Conservation (phyloP, 2,113 vertebrate genomes). For the Heterotis niloticus region DNA sequence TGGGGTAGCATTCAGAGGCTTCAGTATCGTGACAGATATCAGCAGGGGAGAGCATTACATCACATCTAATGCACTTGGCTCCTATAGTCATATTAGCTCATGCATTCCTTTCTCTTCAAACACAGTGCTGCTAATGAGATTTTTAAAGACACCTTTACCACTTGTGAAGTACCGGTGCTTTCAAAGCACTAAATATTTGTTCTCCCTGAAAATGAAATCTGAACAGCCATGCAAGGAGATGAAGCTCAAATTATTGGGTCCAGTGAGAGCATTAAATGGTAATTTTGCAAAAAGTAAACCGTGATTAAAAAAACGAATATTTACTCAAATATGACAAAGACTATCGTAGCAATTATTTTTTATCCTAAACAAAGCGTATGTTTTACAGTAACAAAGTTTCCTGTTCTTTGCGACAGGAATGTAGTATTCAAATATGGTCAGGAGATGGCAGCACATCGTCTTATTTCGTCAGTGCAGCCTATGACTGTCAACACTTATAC, state of each 20-base stretch:
- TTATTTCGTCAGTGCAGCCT: not conserved
- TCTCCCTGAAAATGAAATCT: slow-evolving; percentile 6
- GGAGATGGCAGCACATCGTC: slow-evolving; percentile 25
- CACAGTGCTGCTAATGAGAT: not conserved
- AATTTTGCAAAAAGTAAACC: no score
- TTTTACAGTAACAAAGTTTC: not conserved
- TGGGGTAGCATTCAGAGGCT: not conserved
- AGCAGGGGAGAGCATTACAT: not conserved
- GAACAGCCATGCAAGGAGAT: not conserved
- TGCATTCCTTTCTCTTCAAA: not conserved
- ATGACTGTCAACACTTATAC: no score
- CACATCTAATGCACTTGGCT: not conserved
- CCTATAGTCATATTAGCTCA: slow-evolving; percentile 10
- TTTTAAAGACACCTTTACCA: not conserved
- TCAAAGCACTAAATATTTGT: not conserved
- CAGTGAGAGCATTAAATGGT: no score
- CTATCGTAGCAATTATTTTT: no score
- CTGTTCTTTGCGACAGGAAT: not conserved
- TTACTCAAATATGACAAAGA: no score
- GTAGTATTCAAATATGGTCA: slow-evolving; percentile 5
- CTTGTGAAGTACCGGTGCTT: not conserved
- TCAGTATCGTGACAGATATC: not conserved
- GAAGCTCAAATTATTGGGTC: not conserved
- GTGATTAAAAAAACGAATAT: not conserved
- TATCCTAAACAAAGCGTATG: no score